Evolutionary conservation across 2,888 invertebrate species (phyloP).

Genomic region (Sceliomorpha sp.): DNA sequence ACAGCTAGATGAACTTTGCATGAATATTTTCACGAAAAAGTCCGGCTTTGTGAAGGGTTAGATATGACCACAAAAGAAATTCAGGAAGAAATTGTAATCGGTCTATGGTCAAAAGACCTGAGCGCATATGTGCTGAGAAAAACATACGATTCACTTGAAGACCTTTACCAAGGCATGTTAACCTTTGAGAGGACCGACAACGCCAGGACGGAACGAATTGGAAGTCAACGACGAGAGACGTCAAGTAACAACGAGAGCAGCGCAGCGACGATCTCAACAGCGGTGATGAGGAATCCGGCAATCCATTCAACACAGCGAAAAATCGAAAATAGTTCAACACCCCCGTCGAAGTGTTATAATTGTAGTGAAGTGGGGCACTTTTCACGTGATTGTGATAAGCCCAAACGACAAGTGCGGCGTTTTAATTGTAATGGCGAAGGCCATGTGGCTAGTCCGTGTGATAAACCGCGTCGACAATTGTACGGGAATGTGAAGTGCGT

Average conservation of each 20-base stretch:
- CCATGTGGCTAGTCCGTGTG: conserved; percentile 1
- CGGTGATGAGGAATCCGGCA: too few relatives aligned
- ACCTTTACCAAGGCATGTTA: not conserved
- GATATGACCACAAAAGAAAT: not conserved
- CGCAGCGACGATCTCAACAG: too few relatives aligned
- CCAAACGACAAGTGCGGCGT: not conserved
- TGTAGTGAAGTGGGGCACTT: not conserved
- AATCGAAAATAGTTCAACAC: too few relatives aligned
- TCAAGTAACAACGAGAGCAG: too few relatives aligned
- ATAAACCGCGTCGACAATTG: not conserved
- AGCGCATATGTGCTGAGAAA: not conserved
- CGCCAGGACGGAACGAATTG: not conserved
- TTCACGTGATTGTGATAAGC: not conserved
- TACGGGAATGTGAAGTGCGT: not conserved
- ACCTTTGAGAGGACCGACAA: not conserved
- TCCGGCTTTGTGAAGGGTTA: not conserved
- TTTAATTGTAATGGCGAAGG: conserved; percentile 1
- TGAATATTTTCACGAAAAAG: conserved; percentile 1
- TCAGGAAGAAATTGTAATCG: not conserved
- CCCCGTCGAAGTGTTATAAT: too few relatives aligned
- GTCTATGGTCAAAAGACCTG: not conserved
- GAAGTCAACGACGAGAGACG: not conserved
- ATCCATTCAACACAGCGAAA: too few relatives aligned
- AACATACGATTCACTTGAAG: not conserved
- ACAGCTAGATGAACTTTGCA: not conserved